Evolutionary conservation across 2,797 vertebrate genomes (phyloP), one percentile per base, ranked within the genome.

Genomic region (Tenualosa thibaudeaui): DNA sequence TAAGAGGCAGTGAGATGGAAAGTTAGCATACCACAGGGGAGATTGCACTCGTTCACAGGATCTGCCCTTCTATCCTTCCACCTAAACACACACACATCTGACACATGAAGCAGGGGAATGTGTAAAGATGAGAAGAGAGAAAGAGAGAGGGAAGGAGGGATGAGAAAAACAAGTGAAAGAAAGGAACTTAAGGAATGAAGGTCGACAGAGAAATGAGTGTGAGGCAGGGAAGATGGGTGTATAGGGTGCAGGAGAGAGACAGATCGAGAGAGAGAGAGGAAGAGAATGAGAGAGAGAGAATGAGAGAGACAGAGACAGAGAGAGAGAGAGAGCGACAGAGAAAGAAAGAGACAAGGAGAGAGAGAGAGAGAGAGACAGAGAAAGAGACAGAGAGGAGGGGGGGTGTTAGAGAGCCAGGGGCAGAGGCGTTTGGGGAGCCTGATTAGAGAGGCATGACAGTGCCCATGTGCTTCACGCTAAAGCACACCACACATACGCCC

Each of bases 401-500:
- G 86, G 86, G 87, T 87, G 53, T 37, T 85, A 86, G 87, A 83
- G 9, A 92, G 91, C 91, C 88, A 78, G 83, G 87, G 93, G 93
- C 86, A 89, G 86, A 6, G 6, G 86, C 88, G 90, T 86, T 84
- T 90, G 88, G 87, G 91, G 90, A 89, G 82, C 90, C 92, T 90
- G 90, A 91, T 91, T 87, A 89, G 87, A 84, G 89, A 89, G 87
- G 89, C 90, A 88, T 86, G 87, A 86, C 85, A 90, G 86, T 87
- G 88, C 87, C 84, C 84, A 88, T 86, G 89, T 87, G 78, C 84
- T 82, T 19, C 43, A 31, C 51, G 50, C 84, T 4, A 31, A 49
- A n/a, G 71, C 49, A 7, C 56, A 31, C n/a, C 12, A 26, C 68
- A 75, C 65, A 71, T 7, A 26, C 26, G 24, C 62, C 62, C 62